Evolutionary conservation across 1,140 invertebrate genomes (phyloP).

Genomic region (Drosophila repletoides): DNA sequence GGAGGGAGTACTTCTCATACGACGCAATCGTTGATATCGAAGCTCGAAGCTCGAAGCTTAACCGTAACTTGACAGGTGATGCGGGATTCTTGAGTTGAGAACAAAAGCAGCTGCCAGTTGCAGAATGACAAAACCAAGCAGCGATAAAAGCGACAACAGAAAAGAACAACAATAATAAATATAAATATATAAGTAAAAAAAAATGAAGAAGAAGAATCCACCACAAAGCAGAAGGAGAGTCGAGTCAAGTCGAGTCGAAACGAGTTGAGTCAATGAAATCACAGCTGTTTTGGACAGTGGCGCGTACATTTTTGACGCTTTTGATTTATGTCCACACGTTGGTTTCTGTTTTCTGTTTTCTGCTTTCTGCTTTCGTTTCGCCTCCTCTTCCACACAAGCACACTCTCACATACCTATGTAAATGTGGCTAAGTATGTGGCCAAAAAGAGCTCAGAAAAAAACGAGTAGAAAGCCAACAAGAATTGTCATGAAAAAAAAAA

Average conservation of each 20-base stretch:
- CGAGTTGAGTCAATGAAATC: slow-evolving; percentile 35
- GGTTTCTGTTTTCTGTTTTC: background rate
- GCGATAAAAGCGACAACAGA: slow-evolving; percentile 11
- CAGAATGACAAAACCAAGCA: slow-evolving; percentile 16
- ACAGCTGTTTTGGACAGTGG: slow-evolving; percentile 31
- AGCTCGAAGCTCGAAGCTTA: too few relatives aligned
- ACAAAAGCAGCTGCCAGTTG: slow-evolving; percentile 20
- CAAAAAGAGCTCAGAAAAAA: background rate
- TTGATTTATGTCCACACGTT: slow-evolving; percentile 20
- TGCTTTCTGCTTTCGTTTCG: too few relatives aligned
- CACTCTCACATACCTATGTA: background rate
- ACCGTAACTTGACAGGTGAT: too few relatives aligned
- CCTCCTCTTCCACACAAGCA: too few relatives aligned
- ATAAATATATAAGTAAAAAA: background rate
- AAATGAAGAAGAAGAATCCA: background rate
- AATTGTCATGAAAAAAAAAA: too few relatives aligned
- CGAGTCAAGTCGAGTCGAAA: background rate
- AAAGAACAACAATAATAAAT: slow-evolving; percentile 21
- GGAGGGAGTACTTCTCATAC: too few relatives aligned
- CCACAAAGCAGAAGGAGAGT: background rate
- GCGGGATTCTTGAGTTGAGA: background rate
- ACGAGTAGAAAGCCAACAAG: too few relatives aligned
- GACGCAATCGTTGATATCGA: too few relatives aligned
- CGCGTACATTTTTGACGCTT: slow-evolving; percentile 8
- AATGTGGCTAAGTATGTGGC: background rate